Percentiles rank a stretch among this genome's conserved stretches.
Evolutionary conservation across 2,797 vertebrate genomes (phyloP).

Genomic region (Carcharodon carcharias): DNA sequence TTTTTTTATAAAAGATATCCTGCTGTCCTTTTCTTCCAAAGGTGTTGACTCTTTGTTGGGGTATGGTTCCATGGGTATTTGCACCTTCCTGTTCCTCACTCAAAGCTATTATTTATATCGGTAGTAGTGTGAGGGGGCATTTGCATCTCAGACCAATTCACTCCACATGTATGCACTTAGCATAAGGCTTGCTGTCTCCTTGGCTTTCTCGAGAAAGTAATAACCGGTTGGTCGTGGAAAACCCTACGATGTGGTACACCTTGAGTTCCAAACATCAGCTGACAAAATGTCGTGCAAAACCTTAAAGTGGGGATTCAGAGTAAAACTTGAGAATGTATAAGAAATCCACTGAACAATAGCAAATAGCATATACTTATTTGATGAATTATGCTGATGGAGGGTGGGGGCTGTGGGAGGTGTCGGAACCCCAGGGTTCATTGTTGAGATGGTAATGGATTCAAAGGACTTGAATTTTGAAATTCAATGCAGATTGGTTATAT

Average conservation of each 20-base stretch:
- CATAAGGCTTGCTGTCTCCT: background rate
- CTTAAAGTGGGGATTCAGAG: background rate
- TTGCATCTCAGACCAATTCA: background rate
- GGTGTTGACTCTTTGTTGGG: background rate
- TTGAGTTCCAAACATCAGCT: background rate
- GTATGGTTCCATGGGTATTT: background rate
- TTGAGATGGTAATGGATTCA: background rate
- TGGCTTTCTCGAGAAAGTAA: background rate
- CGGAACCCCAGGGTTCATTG: background rate
- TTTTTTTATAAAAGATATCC: background rate
- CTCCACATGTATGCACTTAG: background rate
- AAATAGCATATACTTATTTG: background rate
- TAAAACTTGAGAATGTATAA: background rate
- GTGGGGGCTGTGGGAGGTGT: background rate
- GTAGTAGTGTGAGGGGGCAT: background rate
- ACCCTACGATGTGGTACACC: background rate
- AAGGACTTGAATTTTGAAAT: background rate
- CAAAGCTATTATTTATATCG: background rate
- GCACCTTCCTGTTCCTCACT: background rate
- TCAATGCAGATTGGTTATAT: background rate
- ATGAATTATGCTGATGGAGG: background rate
- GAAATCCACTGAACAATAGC: background rate
- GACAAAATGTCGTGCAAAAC: too few species aligned
- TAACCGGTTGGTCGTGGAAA: background rate
- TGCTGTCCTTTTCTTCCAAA: background rate